phyloP scores from a whole-genome alignment of 2,797 vertebrate species.

The Trachops cirrhosus region DNA sequence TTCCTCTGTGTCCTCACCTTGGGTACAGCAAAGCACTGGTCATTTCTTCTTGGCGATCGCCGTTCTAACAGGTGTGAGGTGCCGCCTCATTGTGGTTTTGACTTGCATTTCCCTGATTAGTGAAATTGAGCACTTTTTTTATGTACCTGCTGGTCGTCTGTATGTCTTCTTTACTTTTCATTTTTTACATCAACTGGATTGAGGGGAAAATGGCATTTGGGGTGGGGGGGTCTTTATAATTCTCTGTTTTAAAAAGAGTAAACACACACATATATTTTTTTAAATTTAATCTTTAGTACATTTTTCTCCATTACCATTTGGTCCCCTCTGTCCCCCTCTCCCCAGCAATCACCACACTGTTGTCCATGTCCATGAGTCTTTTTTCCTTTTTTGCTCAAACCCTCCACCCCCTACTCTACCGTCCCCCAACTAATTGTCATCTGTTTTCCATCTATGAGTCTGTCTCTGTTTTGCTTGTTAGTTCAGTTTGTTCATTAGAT shows the following conservation, averaged over 20 bases:
- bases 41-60: background rate
- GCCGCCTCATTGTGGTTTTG: background rate
- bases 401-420: too few species aligned
- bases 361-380: too few species aligned
- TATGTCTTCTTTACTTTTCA: background rate
- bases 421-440: too few species aligned
- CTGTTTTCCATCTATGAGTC: too few species aligned
- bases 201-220: background rate
- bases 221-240: background rate
- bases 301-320: too few species aligned
- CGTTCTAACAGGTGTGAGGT: background rate
- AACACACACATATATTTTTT: background rate
- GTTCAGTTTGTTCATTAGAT: too few species aligned
- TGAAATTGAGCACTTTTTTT: background rate
- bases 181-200: background rate
- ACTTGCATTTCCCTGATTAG: background rate
- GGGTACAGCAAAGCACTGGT: too few species aligned
- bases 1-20: background rate
- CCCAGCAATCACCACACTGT: too few species aligned
- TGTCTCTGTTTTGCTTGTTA: too few species aligned
- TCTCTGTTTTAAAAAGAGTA: background rate
- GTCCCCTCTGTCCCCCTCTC: too few species aligned
- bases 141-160: background rate
- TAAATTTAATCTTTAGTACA: background rate
- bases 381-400: too few species aligned